Evolutionary conservation across 2,888 invertebrate species (phyloP).

Genomic region (Synergus japonicus): DNA sequence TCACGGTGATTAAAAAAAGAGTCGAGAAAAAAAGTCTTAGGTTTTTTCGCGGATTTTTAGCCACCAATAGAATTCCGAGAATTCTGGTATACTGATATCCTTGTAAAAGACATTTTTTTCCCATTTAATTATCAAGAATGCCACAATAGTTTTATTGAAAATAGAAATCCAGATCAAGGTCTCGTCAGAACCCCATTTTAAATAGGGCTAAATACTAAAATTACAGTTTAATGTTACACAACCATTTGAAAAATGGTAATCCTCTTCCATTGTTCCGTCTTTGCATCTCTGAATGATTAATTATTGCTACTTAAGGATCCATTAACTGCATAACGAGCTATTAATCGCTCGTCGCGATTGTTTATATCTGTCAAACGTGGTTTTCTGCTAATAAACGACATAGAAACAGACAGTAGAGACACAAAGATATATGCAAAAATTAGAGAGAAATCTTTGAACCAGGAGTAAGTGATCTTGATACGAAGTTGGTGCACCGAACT

Average conservation of each 20-base stretch:
- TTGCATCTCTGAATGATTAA: slow-evolving; percentile 6
- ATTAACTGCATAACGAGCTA: slow-evolving; percentile 21
- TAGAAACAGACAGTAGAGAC: neutral
- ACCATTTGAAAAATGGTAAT: neutral
- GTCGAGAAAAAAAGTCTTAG: neutral
- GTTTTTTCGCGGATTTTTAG: neutral
- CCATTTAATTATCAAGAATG: neutral
- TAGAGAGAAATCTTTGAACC: slow-evolving; percentile 11
- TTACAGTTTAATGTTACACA: slow-evolving; percentile 7
- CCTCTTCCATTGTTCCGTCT: slow-evolving; percentile 30
- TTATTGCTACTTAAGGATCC: slow-evolving; percentile 32
- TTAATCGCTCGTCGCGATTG: slow-evolving; percentile 10
- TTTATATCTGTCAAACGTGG: slow-evolving; percentile 22
- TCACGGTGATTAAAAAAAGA: slow-evolving; percentile 2
- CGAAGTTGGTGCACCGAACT: slow-evolving; percentile 45
- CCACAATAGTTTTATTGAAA: neutral
- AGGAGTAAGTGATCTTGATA: slow-evolving; percentile 27
- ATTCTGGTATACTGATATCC: neutral
- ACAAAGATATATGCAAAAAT: slow-evolving; percentile 2
- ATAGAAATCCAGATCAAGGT: no score
- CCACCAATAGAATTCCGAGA: neutral
- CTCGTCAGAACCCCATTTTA: no score
- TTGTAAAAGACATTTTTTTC: neutral
- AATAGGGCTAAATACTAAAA: neutral
- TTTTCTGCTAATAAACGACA: slow-evolving; percentile 8